Percentiles rank a stretch among this genome's conserved stretches.
Conservation (phyloP, 2,113 vertebrate species). For the Platichthys flesus region DNA sequence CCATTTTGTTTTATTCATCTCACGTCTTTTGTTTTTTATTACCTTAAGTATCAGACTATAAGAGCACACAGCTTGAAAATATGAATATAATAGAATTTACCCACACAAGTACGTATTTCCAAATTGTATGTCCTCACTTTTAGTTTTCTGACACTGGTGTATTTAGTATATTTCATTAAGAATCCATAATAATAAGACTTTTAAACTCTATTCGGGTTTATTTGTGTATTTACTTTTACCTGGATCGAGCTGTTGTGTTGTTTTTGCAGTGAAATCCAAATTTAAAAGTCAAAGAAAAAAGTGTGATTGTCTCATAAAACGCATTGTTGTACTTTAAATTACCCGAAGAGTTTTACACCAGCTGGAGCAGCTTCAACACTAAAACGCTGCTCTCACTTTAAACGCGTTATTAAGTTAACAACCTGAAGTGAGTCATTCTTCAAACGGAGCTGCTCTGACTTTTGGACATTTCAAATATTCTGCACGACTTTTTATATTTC, state of each 20-base stretch:
- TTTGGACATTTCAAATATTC: no score
- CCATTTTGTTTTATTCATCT: no score
- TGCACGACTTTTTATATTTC: not conserved
- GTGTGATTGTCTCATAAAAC: constrained; percentile 5
- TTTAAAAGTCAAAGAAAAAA: not conserved
- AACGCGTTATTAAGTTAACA: constrained; percentile 52
- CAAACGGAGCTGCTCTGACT: not conserved
- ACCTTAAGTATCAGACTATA: no score
- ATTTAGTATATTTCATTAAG: no score
- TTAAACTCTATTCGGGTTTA: no score
- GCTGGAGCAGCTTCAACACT: not conserved
- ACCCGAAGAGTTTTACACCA: not conserved
- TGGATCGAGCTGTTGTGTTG: not conserved
- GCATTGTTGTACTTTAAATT: not conserved
- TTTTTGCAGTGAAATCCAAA: not conserved
- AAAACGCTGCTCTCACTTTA: constrained; percentile 43
- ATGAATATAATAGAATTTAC: no score
- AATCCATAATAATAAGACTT: no score
- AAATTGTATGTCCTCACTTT: no score
- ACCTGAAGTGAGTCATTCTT: not conserved
- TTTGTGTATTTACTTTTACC: not conserved
- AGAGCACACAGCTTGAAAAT: no score
- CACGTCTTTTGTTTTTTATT: no score
- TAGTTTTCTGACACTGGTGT: no score
- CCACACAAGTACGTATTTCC: no score